Percentiles rank a stretch among this genome's conserved stretches.
These are phyloP conservation scores for Troilus luridus DNA, from an alignment of 2,888 invertebrate genomes.

Conservation along the genomic window DNA sequence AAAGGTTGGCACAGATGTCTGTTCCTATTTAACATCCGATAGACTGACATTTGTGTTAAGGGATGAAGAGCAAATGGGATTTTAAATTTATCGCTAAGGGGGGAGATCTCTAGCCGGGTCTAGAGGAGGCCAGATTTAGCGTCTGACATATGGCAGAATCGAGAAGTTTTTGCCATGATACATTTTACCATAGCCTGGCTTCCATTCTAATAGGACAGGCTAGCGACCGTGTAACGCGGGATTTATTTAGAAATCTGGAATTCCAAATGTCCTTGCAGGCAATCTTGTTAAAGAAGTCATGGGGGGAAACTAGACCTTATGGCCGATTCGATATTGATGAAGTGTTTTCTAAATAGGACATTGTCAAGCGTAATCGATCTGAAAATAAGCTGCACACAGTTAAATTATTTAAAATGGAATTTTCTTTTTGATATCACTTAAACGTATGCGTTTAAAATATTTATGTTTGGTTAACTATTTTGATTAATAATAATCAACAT, in stretches of 20 bases:
- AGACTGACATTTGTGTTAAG: conserved; percentile 49
- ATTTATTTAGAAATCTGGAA: conserved; percentile 49
- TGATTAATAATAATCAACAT: too few relatives aligned
- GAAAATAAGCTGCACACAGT: neutral
- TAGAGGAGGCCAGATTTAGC: conserved; percentile 42
- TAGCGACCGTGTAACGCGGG: neutral
- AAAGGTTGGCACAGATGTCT: conserved; percentile 48
- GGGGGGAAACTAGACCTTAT: neutral
- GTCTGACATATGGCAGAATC: conserved; percentile 48
- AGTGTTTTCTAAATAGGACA: neutral
- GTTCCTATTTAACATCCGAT: conserved; percentile 50
- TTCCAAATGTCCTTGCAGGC: neutral
- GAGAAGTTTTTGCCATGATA: conserved; percentile 44
- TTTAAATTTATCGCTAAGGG: conserved; percentile 38
- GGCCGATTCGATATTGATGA: neutral
- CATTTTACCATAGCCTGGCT: conserved; percentile 41
- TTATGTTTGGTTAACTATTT: too few relatives aligned
- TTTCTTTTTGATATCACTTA: neutral
- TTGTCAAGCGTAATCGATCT: neutral
- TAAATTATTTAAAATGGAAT: neutral
- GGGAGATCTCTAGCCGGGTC: conserved; percentile 30
- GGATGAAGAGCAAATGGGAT: conserved; percentile 50
- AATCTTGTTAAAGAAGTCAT: conserved; percentile 10
- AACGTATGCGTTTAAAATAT: neutral
- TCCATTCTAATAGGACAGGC: conserved; percentile 37